Conservation (phyloP, 2,888 invertebrate genomes). For the Tanypteryx hageni region DNA sequence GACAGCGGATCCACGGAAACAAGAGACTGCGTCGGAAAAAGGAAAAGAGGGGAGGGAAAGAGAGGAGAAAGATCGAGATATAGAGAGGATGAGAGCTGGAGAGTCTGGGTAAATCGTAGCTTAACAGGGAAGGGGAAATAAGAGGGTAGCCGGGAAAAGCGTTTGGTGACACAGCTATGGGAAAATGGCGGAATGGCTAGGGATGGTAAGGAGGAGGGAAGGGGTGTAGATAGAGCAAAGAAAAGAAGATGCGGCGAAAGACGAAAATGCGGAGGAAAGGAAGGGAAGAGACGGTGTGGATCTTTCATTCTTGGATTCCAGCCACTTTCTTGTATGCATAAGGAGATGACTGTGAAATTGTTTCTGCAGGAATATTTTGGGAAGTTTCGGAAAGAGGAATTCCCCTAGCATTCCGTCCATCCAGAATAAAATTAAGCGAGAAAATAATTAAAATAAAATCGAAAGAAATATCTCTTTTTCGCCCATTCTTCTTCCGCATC, state of each 20-base stretch:
- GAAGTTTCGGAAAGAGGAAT: background rate
- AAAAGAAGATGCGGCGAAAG: too few species aligned
- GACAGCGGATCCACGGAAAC: background rate
- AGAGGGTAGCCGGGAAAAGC: too few species aligned
- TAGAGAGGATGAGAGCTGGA: background rate
- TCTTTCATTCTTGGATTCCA: constrained; percentile 53
- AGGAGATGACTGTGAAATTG: constrained; percentile 61
- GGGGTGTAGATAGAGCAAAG: background rate
- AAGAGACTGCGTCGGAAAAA: background rate
- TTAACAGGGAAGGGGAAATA: background rate
- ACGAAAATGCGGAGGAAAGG: background rate
- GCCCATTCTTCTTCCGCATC: background rate
- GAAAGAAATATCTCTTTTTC: background rate
- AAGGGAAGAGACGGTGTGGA: background rate
- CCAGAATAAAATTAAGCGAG: constrained; percentile 8
- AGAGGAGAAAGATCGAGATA: background rate
- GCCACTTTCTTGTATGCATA: constrained; percentile 62
- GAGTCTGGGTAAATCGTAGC: background rate
- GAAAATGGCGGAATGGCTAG: background rate
- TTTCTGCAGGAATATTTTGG: constrained; percentile 44
- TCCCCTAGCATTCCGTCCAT: background rate
- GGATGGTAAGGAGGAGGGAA: background rate
- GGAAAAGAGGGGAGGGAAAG: background rate
- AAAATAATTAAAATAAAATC: background rate
- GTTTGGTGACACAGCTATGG: background rate